Base-by-base conservation (phyloP, 2,797 vertebrate species). In the Merluccius polli region DNA sequence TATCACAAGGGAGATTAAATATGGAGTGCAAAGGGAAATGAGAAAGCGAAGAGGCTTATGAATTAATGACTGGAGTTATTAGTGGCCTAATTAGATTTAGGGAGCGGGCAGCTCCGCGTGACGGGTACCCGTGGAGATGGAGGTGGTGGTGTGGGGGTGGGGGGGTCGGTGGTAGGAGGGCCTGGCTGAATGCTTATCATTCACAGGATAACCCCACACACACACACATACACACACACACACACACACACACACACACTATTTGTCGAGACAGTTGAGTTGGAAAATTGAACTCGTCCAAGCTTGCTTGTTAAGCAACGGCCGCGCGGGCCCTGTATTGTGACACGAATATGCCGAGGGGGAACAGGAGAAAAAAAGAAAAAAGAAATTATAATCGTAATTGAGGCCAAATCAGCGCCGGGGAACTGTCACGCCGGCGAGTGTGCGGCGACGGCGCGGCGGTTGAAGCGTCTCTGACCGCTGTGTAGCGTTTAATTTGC, bases 21-120 rank as follows among this genome's bases (percentile, higher is more conserved):
- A 87, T 80, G 79, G 82, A 90, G 89, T 87, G 89, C 84, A 84
- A 85, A 89, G 85, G 86, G 85, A 91, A 89, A 91, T 90, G 89
- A 90, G 89, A 92, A 90, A 88, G 89, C 87, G 90, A 92, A 92
- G 91, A 90, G 84, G 90, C 90, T 92, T 91, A 93, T 90, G 87
- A 91, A 91, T 93, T 90, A 93, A 93, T 91, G 89, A 90, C 88
- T 90, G 87, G 82, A 89, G 88, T 91, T 91, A 90, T 92, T 93
- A 91, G 91, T 87, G 87, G 85, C 86, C 88, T 91, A 92, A 93
- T 92, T 91, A 89, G 86, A 92, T 92, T 91, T 90, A 88, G 86
- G 88, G 84, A 91, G 86, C 85, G 88, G 87, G 86, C 88, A 89
- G 85, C 52, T 77, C 88, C 80, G 85, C 81, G 68, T 87, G 86